Percentiles rank a stretch among this genome's conserved stretches.
These are phyloP conservation scores for Nemopilema nomurai DNA, from an alignment of 30 jellyfish, hydroid and myxozoan species.

Conservation along the genomic window DNA sequence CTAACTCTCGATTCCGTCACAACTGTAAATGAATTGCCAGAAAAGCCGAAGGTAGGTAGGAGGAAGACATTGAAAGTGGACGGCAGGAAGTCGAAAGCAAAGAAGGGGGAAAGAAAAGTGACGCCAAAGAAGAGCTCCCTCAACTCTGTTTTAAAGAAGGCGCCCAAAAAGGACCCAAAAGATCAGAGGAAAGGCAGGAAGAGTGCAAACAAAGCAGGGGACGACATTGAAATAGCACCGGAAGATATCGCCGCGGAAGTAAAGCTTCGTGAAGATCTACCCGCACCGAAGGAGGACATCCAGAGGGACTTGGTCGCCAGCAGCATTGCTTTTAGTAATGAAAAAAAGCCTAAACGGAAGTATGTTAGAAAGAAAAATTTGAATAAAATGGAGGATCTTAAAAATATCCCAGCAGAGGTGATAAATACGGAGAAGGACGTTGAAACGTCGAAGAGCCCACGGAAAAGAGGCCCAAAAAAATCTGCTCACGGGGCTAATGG, in stretches of 20 bases:
- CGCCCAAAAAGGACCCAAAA: neutral
- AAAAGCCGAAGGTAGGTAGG: neutral
- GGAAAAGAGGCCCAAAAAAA: neutral
- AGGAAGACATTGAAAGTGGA: neutral
- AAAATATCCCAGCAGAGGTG: neutral
- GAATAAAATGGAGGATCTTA: neutral
- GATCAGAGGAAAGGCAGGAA: neutral
- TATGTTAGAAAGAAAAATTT: slow-evolving; percentile 3
- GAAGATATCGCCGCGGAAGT: neutral
- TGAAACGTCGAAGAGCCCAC: neutral
- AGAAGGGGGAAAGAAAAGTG: neutral
- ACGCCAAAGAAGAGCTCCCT: neutral
- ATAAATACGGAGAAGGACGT: neutral
- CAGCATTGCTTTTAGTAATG: neutral
- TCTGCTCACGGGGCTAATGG: neutral
- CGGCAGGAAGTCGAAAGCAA: neutral
- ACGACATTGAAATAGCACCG: neutral
- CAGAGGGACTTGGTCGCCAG: neutral
- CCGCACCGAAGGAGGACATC: neutral
- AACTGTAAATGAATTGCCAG: neutral
- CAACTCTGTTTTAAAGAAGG: neutral
- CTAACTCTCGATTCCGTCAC: neutral
- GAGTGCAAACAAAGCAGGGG: neutral
- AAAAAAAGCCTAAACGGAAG: slow-evolving; percentile 22
- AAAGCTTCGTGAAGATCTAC: neutral